Percentiles rank a stretch among this genome's conserved stretches.
Conservation (phyloP, 2,113 vertebrate species). For the Egretta garzetta region DNA sequence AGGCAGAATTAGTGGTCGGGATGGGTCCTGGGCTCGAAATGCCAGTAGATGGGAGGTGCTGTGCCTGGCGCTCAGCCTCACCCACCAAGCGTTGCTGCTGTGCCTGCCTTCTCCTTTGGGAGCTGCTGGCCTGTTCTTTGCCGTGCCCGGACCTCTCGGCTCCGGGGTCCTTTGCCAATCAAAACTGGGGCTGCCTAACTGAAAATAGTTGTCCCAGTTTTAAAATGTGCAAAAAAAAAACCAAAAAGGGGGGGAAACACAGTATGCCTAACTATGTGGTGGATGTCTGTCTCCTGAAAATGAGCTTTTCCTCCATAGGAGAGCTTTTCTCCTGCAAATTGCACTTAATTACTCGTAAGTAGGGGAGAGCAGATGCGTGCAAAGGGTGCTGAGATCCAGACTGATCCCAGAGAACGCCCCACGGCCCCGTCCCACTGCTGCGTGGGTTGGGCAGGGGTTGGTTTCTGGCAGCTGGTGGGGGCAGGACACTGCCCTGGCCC, state of each 20-base stretch:
- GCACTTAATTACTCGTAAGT: rapidly evolving
- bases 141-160: background rate
- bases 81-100: background rate
- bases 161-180: background rate
- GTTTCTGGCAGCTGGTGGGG: background rate
- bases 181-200: background rate
- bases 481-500: background rate
- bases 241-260: background rate
- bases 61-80: background rate
- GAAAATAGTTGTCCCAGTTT: background rate
- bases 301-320: background rate
- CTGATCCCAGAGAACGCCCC: background rate
- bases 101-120: background rate
- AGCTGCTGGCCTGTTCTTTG: background rate
- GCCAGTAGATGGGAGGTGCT: background rate
- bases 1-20: background rate
- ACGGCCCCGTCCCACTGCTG: background rate
- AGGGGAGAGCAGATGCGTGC: background rate
- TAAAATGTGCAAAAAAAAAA: background rate
- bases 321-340: background rate
- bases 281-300: background rate
- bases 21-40: background rate
- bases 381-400: background rate
- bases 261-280: rapidly evolving
- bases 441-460: rapidly evolving